These are phyloP conservation scores for Drosophila murphyi DNA, from an alignment of 1,140 invertebrate genomes.

Conservation along the genomic window DNA sequence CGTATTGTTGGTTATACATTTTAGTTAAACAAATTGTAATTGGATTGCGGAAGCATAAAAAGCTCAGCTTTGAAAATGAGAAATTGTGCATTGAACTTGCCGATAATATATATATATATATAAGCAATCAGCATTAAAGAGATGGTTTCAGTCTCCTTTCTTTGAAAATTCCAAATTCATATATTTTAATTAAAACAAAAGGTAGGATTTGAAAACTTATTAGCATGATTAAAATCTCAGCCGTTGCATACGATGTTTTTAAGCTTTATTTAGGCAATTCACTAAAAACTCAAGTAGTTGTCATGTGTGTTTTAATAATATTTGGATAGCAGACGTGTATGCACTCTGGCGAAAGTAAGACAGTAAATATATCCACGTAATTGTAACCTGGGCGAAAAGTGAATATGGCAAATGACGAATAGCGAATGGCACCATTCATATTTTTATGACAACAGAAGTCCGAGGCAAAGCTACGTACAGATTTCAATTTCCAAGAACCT, in stretches of 20 bases:
- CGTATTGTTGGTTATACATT: slow-evolving; percentile 25
- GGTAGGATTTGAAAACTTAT: neutral
- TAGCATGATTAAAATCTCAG: neutral
- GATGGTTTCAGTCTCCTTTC: too few species aligned
- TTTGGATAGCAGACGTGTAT: slow-evolving; percentile 18
- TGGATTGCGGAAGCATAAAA: neutral
- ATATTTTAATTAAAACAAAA: neutral
- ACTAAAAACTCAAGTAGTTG: neutral
- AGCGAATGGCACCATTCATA: slow-evolving; percentile 13
- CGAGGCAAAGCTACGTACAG: slow-evolving; percentile 21
- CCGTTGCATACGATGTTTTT: neutral
- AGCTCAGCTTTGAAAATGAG: neutral
- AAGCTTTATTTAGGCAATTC: slow-evolving; percentile 21
- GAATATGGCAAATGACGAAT: neutral
- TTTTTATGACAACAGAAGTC: slow-evolving; percentile 25
- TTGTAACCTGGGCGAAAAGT: slow-evolving; percentile 4
- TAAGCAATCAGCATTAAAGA: too few species aligned
- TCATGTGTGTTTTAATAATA: neutral
- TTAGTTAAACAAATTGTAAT: slow-evolving; percentile 30
- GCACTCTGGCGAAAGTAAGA: neutral
- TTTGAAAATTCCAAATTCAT: neutral
- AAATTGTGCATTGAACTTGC: slow-evolving; percentile 13
- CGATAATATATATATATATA: too few species aligned
- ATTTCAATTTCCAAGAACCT: slow-evolving; percentile 39
- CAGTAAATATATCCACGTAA: slow-evolving; percentile 13